Conservation (phyloP, 2,888 invertebrate species). For the Baronia brevicornis region DNA sequence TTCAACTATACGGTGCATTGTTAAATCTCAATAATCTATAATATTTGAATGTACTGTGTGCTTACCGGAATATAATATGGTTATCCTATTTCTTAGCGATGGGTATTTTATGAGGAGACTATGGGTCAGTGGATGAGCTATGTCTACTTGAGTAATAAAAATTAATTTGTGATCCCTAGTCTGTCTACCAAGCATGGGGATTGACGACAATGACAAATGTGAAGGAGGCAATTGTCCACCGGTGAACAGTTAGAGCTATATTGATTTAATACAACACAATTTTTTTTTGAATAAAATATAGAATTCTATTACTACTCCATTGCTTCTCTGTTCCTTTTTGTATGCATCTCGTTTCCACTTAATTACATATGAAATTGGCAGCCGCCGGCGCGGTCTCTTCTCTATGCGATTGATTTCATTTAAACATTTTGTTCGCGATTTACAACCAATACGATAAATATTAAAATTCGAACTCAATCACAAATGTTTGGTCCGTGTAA, state of each 20-base stretch:
- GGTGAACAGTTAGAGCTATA: no score
- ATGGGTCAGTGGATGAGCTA: no score
- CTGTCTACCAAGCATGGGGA: not conserved
- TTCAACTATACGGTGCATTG: no score
- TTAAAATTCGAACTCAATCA: slow-evolving; percentile 6
- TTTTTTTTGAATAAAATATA: slow-evolving; percentile 15
- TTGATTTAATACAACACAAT: slow-evolving; percentile 15
- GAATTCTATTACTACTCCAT: slow-evolving; percentile 23
- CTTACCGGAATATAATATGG: no score
- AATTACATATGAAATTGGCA: slow-evolving; percentile 31
- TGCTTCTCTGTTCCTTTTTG: slow-evolving; percentile 12
- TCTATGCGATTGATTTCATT: slow-evolving; percentile 28
- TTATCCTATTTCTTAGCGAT: no score
- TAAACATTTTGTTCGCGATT: slow-evolving; percentile 15
- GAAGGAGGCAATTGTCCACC: not conserved
- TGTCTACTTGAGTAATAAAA: no score
- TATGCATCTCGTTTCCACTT: slow-evolving; percentile 30
- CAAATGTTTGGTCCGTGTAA: slow-evolving; percentile 3
- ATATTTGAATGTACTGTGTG: no score
- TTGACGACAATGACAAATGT: not conserved
- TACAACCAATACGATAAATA: slow-evolving; percentile 7
- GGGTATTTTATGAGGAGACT: no score
- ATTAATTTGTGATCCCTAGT: not conserved
- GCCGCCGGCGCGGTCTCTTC: slow-evolving; percentile 25
- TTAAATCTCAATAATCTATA: no score